phyloP scores from a whole-genome alignment of 2,888 invertebrate genomes.

The Trilocha varians region DNA sequence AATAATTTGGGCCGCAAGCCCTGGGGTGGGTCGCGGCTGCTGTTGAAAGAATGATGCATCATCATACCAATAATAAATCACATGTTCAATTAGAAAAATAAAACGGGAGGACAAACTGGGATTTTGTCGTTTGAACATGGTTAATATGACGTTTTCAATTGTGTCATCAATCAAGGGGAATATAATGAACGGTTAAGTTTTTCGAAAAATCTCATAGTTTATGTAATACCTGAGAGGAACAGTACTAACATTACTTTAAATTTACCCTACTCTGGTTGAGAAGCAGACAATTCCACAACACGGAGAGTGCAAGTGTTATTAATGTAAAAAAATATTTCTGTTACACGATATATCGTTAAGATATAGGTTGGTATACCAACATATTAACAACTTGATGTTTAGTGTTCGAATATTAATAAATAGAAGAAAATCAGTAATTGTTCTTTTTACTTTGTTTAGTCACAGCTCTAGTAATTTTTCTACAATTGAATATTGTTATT shows the following conservation, averaged over 20 bases:
- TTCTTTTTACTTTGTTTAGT: no score
- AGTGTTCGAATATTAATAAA: background rate
- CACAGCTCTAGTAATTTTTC: no score
- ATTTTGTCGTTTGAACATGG: conserved; percentile 53
- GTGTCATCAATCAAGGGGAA: conserved; percentile 63
- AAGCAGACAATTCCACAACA: no score
- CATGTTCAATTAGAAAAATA: conserved; percentile 72
- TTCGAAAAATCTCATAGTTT: no score
- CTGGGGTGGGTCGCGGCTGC: conserved; percentile 64
- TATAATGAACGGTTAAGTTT: conserved; percentile 9
- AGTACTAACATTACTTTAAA: no score
- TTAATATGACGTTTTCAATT: conserved; percentile 64
- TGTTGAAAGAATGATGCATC: conserved; percentile 73
- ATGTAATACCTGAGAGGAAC: no score
- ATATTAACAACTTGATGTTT: background rate
- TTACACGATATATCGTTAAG: conserved; percentile 1
- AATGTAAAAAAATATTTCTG: conserved; percentile 4
- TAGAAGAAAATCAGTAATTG: background rate
- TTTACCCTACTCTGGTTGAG: no score
- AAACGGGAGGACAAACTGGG: conserved; percentile 42
- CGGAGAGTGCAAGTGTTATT: no score
- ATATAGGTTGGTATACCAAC: background rate
- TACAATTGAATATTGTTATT: no score
- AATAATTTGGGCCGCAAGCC: conserved; percentile 64
- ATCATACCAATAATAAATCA: conserved; percentile 73